Conservation (phyloP, 2,113 vertebrate species). For the Apodemus sylvaticus region DNA sequence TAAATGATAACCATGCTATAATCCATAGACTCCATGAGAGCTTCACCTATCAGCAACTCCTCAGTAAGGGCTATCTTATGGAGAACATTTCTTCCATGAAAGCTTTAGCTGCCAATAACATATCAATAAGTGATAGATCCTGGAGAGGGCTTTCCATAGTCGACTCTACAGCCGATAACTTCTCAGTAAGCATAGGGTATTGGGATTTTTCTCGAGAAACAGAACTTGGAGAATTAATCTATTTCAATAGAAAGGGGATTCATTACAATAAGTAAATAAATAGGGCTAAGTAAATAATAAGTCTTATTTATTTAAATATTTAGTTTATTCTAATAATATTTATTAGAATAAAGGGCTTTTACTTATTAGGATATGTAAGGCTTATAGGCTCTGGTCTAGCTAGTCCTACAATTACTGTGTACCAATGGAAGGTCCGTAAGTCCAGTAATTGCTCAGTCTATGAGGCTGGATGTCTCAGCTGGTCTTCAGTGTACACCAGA, state of each 20-base stretch:
- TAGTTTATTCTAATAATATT: background rate
- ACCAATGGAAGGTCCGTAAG: background rate
- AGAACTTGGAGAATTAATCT: background rate
- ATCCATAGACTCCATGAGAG: too few relatives aligned
- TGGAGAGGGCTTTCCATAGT: background rate
- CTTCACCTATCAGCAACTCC: background rate
- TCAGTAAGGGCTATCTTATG: background rate
- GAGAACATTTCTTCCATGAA: background rate
- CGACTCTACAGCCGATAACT: background rate
- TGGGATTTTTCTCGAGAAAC: background rate
- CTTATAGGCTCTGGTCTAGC: background rate
- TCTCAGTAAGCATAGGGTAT: background rate
- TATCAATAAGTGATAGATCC: background rate
- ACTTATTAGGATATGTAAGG: background rate
- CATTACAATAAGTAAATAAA: background rate
- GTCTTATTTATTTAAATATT: background rate
- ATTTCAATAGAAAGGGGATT: background rate
- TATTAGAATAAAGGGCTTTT: background rate
- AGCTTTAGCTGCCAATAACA: background rate
- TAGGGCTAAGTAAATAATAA: background rate
- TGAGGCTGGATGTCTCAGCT: background rate
- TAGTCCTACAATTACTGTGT: background rate
- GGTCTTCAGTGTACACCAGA: background rate
- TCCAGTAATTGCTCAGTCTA: background rate
- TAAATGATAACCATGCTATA: too few relatives aligned